Evolutionary conservation across 2,113 vertebrate species (phyloP).

Genomic region (Lipophrys pholis): DNA sequence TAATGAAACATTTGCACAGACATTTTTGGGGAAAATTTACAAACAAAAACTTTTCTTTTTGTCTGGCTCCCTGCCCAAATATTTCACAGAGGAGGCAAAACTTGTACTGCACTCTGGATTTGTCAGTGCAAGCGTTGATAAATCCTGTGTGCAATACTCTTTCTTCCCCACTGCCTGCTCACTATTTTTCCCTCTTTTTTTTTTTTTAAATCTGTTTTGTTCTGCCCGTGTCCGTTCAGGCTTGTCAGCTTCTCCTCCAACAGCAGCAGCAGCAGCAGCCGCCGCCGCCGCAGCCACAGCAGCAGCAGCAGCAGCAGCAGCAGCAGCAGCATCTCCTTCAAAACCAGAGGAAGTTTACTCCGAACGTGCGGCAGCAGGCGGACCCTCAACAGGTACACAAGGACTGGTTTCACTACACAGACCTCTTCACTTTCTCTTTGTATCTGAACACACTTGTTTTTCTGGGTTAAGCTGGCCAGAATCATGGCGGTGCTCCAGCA

Average conservation of each 20-base stretch:
- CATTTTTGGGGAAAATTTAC: no score
- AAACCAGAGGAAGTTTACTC: constrained; percentile 97
- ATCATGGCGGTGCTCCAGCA: constrained; percentile 93
- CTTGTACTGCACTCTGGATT: background rate
- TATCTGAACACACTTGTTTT: background rate
- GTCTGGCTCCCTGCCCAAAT: constrained; percentile 11
- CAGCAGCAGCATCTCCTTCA: constrained; percentile 92
- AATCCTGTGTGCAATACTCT: background rate
- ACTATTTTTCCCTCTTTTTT: background rate
- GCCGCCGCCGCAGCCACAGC: constrained; percentile 70
- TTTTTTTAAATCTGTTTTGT: constrained; percentile 16
- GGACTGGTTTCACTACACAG: background rate
- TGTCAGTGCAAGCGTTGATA: background rate
- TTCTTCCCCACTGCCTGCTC: background rate
- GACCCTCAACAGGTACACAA: constrained; percentile 92
- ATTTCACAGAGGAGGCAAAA: constrained; percentile 2
- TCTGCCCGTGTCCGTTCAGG: constrained; percentile 76
- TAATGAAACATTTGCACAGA: no score
- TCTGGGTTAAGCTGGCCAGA: constrained; percentile 85
- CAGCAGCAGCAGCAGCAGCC: constrained; percentile 86
- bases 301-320: constrained; percentile 77
- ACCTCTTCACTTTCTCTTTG: background rate
- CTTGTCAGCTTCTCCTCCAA: constrained; percentile 96
- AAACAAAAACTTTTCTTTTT: no score
- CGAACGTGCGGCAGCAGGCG: constrained; percentile 93